Conservation (phyloP, 37 sponge, comb jelly and placozoan genomes). For the Hexactinellida sp. region DNA sequence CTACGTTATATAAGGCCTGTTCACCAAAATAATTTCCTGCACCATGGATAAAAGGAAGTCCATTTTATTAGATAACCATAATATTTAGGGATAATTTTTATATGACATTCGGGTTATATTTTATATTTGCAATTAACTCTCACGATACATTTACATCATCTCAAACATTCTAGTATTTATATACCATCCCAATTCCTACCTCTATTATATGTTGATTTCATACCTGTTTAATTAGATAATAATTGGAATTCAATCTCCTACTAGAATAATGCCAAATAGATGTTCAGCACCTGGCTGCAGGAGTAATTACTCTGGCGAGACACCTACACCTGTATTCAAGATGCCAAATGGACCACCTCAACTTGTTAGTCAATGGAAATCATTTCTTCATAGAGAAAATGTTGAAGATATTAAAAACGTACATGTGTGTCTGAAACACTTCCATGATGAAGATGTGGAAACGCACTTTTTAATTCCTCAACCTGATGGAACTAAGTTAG, state of each 20-base stretch:
- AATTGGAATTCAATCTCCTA: not conserved
- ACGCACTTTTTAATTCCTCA: not conserved
- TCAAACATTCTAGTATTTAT: too few relatives aligned
- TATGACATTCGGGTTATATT: too few relatives aligned
- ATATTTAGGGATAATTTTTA: too few relatives aligned
- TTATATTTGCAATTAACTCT: too few relatives aligned
- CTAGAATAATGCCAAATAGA: not conserved
- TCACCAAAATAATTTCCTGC: not conserved
- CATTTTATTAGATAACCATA: not conserved
- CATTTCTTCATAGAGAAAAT: not conserved
- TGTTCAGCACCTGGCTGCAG: not conserved
- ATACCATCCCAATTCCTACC: too few relatives aligned
- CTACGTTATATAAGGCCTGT: too few relatives aligned
- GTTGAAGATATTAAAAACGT: not conserved
- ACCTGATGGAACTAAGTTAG: not conserved
- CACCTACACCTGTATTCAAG: not conserved
- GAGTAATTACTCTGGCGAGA: not conserved
- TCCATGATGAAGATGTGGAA: not conserved
- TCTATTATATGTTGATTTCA: too few relatives aligned
- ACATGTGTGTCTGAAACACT: not conserved
- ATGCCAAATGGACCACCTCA: not conserved
- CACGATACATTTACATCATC: too few relatives aligned
- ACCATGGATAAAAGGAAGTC: not conserved
- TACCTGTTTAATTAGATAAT: too few relatives aligned
- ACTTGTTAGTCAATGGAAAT: not conserved